Evolutionary conservation across 2,797 vertebrate species (phyloP).

Genomic region (Tiaroga cobitis): DNA sequence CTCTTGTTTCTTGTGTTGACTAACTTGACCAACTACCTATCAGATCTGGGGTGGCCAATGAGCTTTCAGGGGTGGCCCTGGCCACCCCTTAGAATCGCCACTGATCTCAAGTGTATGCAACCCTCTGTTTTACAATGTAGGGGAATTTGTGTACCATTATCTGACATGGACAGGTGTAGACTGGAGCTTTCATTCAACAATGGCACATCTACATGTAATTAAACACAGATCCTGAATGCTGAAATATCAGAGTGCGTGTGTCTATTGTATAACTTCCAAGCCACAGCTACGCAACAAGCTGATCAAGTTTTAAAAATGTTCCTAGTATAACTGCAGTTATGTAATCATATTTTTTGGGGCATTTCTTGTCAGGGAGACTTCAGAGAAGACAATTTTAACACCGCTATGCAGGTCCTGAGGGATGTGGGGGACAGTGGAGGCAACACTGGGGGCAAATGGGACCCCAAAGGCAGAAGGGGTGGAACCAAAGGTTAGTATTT

Average conservation of each 20-base stretch:
- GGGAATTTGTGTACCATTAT: background rate
- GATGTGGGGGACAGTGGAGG: constrained; percentile 86
- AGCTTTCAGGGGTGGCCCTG: too few species aligned
- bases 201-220: background rate
- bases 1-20: too few species aligned
- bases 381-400: constrained; percentile 98
- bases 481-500: constrained; percentile 89
- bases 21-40: too few species aligned
- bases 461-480: constrained; percentile 92
- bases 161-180: background rate
- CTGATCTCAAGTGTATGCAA: too few species aligned
- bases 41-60: too few species aligned
- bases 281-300: background rate
- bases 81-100: too few species aligned
- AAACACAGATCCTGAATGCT: background rate
- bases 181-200: background rate
- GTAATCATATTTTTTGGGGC: background rate
- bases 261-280: background rate
- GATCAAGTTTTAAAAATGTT: background rate
- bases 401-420: constrained; percentile 97
- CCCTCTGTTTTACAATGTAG: background rate
- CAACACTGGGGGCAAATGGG: constrained; percentile 82
- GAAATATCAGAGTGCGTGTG: background rate
- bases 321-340: background rate
- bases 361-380: constrained; percentile 87